Percentiles rank a stretch among this genome's conserved stretches.
Conservation (phyloP, 1,140 invertebrate species). For the Rhagoletis pomonella region DNA sequence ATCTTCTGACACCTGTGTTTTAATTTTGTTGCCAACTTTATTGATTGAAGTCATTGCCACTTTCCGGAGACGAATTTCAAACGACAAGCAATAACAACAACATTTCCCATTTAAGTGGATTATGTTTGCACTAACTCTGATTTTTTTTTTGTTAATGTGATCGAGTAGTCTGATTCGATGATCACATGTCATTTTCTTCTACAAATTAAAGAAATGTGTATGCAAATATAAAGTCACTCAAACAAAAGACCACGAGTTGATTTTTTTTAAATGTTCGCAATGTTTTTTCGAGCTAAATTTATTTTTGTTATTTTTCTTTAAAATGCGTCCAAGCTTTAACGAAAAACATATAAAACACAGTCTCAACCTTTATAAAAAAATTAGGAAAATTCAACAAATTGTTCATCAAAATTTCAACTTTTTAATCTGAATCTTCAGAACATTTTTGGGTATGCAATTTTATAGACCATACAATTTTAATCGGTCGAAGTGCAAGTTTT, state of each 20-base stretch:
- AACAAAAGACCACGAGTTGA: no score
- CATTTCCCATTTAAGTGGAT: background rate
- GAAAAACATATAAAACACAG: no score
- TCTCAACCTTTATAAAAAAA: no score
- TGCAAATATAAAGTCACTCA: background rate
- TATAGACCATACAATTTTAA: no score
- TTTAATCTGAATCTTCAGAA: no score
- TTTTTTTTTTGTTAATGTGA: conserved; percentile 28
- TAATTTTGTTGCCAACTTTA: background rate
- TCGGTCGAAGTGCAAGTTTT: no score
- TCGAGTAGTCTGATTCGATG: background rate
- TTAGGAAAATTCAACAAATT: no score
- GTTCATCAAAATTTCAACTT: no score
- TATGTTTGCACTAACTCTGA: background rate
- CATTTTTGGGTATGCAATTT: no score
- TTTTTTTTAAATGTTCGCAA: no score
- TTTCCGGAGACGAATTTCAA: background rate
- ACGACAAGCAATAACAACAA: background rate
- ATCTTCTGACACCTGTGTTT: background rate
- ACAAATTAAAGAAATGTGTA: background rate
- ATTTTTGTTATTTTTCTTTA: background rate
- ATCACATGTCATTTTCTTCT: background rate
- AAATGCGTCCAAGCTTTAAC: no score
- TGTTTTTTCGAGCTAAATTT: background rate
- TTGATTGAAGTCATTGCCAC: conserved; percentile 37